phyloP scores from a whole-genome alignment of 2,797 vertebrate genomes.

The Neosalanx taihuensis region DNA sequence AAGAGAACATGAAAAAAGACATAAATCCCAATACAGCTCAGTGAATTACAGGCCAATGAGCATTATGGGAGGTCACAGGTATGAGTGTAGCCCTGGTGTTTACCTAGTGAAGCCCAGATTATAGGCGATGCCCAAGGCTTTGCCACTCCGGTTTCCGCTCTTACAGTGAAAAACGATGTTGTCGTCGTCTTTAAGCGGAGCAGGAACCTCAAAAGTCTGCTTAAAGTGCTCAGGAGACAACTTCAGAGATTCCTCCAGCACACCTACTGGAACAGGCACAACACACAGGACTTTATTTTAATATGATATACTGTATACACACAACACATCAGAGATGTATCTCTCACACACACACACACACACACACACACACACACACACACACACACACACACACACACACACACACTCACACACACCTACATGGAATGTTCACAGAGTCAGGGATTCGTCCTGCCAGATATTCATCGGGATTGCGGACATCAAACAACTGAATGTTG shows the following conservation, averaged over 20 bases:
- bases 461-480: constrained; percentile 70
- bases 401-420: constrained; percentile 22
- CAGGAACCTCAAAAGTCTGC: constrained; percentile 54
- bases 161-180: constrained; percentile 71
- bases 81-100: neutral
- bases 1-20: neutral
- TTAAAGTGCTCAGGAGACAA: constrained; percentile 60
- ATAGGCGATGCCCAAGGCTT: constrained; percentile 60
- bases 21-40: neutral
- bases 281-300: neutral
- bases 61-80: neutral
- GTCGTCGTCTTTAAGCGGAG: constrained; percentile 58
- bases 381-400: neutral
- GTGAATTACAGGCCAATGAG: neutral
- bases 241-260: constrained; percentile 66
- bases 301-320: too few relatives aligned
- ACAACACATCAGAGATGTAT: too few relatives aligned
- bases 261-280: constrained; percentile 52
- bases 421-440: constrained; percentile 70
- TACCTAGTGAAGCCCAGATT: constrained; percentile 66
- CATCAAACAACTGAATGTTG: constrained; percentile 72
- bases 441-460: constrained; percentile 62
- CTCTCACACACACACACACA: too few relatives aligned
- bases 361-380: neutral
- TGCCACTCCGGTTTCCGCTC: constrained; percentile 60